These are phyloP conservation scores for Choristoneura rosaceana DNA, from an alignment of 2,888 invertebrate species.

Conservation along the genomic window DNA sequence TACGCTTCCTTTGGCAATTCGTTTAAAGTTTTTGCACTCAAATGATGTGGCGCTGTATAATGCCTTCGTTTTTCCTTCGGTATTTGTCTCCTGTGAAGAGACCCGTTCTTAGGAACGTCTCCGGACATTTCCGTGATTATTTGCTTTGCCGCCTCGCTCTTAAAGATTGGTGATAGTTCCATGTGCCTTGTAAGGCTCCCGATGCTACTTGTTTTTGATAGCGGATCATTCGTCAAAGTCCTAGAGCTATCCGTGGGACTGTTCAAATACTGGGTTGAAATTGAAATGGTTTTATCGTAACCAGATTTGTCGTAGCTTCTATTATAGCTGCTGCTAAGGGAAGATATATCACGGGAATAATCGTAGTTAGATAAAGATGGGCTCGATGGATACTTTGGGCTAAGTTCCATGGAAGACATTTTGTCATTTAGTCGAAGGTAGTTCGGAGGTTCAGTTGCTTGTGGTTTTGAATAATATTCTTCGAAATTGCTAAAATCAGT, in stretches of 20 bases:
- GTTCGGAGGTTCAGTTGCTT: constrained; percentile 62
- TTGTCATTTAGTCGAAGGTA: constrained; percentile 68
- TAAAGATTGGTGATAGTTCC: constrained; percentile 92
- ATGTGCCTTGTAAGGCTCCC: constrained; percentile 76
- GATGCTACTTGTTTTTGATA: constrained; percentile 80
- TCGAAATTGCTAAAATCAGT: constrained; percentile 73
- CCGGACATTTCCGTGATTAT: constrained; percentile 93
- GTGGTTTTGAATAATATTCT: constrained; percentile 68
- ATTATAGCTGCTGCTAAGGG: constrained; percentile 75
- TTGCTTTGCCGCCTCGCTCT: constrained; percentile 94
- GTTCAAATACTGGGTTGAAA: constrained; percentile 78
- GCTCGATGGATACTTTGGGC: constrained; percentile 79
- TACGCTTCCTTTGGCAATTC: constrained; percentile 81
- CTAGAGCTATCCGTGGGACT: constrained; percentile 79
- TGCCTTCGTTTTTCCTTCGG: constrained; percentile 94
- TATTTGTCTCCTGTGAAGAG: constrained; percentile 88
- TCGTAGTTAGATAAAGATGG: constrained; percentile 80
- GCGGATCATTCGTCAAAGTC: constrained; percentile 77
- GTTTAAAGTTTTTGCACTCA: constrained; percentile 87
- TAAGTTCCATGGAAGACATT: constrained; percentile 68
- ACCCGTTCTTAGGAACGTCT: constrained; percentile 83
- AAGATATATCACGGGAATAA: constrained; percentile 75
- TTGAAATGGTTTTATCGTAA: constrained; percentile 71
- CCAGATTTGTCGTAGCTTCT: constrained; percentile 72
- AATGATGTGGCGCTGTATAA: constrained; percentile 93